Evolutionary conservation across 2,888 invertebrate genomes (phyloP).

Genomic region (Pemphredon lugubris): DNA sequence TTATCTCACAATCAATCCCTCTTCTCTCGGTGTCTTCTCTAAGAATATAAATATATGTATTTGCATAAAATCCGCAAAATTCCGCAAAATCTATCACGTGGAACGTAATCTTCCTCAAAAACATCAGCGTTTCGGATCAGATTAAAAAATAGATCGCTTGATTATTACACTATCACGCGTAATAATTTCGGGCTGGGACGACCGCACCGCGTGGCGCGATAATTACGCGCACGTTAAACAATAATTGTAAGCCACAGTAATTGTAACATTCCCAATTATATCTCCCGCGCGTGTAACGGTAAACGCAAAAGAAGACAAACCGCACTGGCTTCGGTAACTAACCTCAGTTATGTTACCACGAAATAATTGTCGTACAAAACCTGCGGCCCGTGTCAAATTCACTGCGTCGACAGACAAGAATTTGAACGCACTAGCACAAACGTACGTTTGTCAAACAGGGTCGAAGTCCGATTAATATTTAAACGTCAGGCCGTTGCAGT

Average conservation of each 20-base stretch:
- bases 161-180: no score
- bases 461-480: not conserved
- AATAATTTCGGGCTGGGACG: constrained; percentile 18
- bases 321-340: no score
- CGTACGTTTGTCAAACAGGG: not conserved
- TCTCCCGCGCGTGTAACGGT: constrained; percentile 1
- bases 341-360: no score
- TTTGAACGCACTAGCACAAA: not conserved
- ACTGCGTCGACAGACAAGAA: not conserved
- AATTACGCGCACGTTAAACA: constrained; percentile 25
- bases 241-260: constrained; percentile 31
- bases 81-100: no score
- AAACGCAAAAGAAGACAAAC: constrained; percentile 2
- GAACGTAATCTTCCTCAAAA: no score
- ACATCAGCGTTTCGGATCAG: no score
- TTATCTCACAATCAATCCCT: no score
- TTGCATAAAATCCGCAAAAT: no score
- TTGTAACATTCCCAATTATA: constrained; percentile 8
- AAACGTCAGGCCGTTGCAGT: not conserved
- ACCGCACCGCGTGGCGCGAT: constrained; percentile 9
- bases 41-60: no score
- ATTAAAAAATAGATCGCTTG: no score
- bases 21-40: no score
- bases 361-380: not conserved
- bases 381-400: not conserved